Evolutionary conservation across 2,888 invertebrate species (phyloP).

Genomic region (Xylophagus ater): DNA sequence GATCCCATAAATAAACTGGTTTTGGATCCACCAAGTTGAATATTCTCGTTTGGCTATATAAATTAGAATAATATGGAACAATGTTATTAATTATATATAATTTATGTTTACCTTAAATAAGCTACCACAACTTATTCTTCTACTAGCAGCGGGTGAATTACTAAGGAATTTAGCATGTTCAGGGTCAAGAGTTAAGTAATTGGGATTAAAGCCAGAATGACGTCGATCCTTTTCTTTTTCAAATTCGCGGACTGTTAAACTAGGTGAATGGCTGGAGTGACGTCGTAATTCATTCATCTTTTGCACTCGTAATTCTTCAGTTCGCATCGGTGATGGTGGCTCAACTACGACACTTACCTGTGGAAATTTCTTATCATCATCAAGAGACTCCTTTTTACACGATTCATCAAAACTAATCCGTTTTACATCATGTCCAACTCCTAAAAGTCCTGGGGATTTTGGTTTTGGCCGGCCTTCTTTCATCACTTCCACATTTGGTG

Average conservation of each 20-base stretch:
- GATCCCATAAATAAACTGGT: slow-evolving; percentile 43
- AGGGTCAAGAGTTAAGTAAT: slow-evolving; percentile 49
- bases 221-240: slow-evolving; percentile 39
- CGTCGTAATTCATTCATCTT: slow-evolving; percentile 35
- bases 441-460: slow-evolving; percentile 11
- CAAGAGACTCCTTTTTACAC: slow-evolving; percentile 40
- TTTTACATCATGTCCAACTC: slow-evolving; percentile 32
- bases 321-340: slow-evolving; percentile 60
- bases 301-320: slow-evolving; percentile 41
- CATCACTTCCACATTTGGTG: neutral
- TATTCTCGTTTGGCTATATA: slow-evolving; percentile 36
- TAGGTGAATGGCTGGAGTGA: slow-evolving; percentile 39
- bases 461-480: slow-evolving; percentile 6
- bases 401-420: slow-evolving; percentile 41
- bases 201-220: slow-evolving; percentile 45
- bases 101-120: slow-evolving; percentile 55
- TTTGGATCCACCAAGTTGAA: slow-evolving; percentile 49
- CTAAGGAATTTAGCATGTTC: slow-evolving; percentile 55
- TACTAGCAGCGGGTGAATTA: slow-evolving; percentile 72
- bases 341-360: slow-evolving; percentile 63
- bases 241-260: slow-evolving; percentile 41
- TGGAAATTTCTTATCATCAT: slow-evolving; percentile 43
- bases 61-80: neutral
- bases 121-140: slow-evolving; percentile 84
- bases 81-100: neutral